phyloP scores from a whole-genome alignment of 1,140 invertebrate genomes.

The Stegodyphus mimosarum region DNA sequence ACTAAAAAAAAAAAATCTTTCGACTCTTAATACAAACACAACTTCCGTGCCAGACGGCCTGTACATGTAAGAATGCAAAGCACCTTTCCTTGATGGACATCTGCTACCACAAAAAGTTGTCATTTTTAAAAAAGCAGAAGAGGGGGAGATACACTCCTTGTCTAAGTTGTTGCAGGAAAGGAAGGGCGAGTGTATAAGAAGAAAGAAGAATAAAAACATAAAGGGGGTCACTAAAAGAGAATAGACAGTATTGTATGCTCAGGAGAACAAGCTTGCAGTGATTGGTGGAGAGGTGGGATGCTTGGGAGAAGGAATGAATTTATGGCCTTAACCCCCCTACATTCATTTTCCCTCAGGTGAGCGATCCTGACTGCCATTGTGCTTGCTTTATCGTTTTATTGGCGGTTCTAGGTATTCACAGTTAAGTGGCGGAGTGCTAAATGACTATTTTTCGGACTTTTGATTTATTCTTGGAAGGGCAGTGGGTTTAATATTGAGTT shows the following conservation, averaged over 20 bases:
- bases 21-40: too few relatives aligned
- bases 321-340: constrained; percentile 5
- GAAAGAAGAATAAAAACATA: background rate
- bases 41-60: too few relatives aligned
- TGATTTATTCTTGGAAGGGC: too few relatives aligned
- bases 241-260: background rate
- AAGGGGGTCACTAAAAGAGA: background rate
- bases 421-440: too few relatives aligned
- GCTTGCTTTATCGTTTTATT: background rate
- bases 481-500: too few relatives aligned
- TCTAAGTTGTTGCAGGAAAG: constrained; percentile 18
- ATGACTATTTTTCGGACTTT: too few relatives aligned
- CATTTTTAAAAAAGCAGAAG: background rate
- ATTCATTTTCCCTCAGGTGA: background rate
- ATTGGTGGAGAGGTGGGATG: constrained; percentile 10
- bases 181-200: constrained; percentile 2
- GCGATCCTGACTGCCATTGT: background rate
- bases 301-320: constrained; percentile 26
- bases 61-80: too few relatives aligned
- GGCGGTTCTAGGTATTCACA: too few relatives aligned
- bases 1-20: too few relatives aligned
- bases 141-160: constrained; percentile 18
- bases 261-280: constrained; percentile 6
- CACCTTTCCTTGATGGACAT: background rate
- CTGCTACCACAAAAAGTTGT: background rate